Evolutionary conservation across 2,113 vertebrate species (phyloP).

Genomic region (Dinomys branickii): DNA sequence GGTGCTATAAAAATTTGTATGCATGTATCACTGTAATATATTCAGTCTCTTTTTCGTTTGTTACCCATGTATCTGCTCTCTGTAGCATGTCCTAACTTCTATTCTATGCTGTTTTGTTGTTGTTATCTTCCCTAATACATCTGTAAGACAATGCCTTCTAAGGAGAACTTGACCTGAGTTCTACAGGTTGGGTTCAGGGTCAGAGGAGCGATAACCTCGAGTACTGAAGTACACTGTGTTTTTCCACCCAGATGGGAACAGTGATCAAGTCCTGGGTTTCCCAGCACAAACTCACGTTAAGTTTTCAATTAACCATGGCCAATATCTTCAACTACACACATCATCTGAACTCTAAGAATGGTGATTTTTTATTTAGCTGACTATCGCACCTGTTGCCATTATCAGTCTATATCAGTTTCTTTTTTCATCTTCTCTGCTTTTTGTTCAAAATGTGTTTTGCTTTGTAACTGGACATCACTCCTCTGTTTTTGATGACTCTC

Average conservation of each 20-base stretch:
- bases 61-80: not conserved
- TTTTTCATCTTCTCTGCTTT: not conserved
- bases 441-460: not conserved
- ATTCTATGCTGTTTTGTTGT: not conserved
- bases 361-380: not conserved
- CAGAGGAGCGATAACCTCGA: not conserved
- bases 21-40: not conserved
- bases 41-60: not conserved
- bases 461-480: not conserved
- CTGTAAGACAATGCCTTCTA: not conserved
- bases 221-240: not conserved
- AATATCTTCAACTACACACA: not conserved
- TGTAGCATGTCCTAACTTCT: not conserved
- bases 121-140: not conserved
- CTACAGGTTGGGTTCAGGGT: not conserved
- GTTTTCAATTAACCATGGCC: not conserved
- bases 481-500: not conserved
- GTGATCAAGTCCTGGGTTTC: not conserved
- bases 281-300: not conserved
- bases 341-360: accelerated
- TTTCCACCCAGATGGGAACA: not conserved
- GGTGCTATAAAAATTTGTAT: not conserved
- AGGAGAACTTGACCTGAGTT: not conserved
- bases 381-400: not conserved
- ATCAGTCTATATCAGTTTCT: not conserved